Evolutionary conservation across 2,888 invertebrate genomes (phyloP).

Genomic region (Mystacides longicornis): DNA sequence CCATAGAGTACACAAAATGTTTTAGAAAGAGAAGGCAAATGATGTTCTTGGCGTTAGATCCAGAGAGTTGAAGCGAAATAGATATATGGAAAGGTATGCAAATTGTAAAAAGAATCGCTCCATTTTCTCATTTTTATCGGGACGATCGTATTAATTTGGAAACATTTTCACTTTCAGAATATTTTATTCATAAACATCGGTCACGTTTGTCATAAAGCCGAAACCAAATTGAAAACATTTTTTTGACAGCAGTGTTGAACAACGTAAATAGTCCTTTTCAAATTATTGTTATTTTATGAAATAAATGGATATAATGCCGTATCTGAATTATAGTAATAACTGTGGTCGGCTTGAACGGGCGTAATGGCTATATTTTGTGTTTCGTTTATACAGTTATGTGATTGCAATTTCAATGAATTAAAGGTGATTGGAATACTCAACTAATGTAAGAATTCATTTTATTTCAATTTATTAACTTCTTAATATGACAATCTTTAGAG

Average conservation of each 20-base stretch:
- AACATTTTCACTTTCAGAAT: conserved; percentile 2
- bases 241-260: not conserved
- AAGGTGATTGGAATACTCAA: too few species aligned
- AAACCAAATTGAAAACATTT: not conserved
- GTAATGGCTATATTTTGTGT: too few species aligned
- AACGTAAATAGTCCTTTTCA: not conserved
- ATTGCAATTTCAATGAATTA: too few species aligned
- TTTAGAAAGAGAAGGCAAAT: not conserved
- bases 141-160: conserved; percentile 1
- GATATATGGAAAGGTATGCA: not conserved
- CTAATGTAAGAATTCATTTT: too few species aligned
- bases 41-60: not conserved
- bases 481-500: too few species aligned
- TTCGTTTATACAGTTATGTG: too few species aligned
- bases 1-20: not conserved
- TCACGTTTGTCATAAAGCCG: not conserved
- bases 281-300: not conserved
- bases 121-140: conserved; percentile 1
- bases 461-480: too few species aligned
- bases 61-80: not conserved
- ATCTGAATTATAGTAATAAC: not conserved
- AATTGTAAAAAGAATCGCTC: conserved; percentile 2
- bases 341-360: too few species aligned
- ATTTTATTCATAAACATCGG: conserved; percentile 1
- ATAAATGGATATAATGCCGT: not conserved